phyloP scores from a whole-genome alignment of 1,140 invertebrate genomes.

The Trichogramma pretiosum region DNA sequence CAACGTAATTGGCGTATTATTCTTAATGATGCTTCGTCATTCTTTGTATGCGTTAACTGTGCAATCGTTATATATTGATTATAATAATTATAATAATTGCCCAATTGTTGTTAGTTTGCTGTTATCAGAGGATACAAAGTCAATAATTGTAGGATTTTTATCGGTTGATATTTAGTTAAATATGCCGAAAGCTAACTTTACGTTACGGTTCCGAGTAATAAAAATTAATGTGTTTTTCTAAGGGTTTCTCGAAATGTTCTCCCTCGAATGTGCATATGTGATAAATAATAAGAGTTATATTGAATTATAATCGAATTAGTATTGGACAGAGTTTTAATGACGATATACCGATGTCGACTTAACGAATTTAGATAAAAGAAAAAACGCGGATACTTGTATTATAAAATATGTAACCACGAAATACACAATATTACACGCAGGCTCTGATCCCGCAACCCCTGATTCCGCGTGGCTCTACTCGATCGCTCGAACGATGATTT shows the following conservation, averaged over 20 bases:
- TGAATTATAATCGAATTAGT: constrained; percentile 21
- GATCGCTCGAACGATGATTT: neutral
- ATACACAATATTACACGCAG: constrained; percentile 26
- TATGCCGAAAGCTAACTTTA: no score
- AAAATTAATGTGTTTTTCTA: no score
- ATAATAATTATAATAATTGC: constrained; percentile 12
- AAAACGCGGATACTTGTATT: constrained; percentile 6
- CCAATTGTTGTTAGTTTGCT: constrained; percentile 23
- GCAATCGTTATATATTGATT: no score
- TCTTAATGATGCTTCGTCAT: no score
- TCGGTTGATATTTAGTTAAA: no score
- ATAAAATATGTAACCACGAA: constrained; percentile 10
- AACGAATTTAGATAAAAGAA: constrained; percentile 7
- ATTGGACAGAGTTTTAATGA: constrained; percentile 14
- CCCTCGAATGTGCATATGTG: constrained; percentile 19
- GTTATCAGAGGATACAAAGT: constrained; percentile 33
- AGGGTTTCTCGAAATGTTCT: constrained; percentile 26
- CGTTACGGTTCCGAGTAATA: constrained; percentile 25
- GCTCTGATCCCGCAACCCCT: constrained; percentile 27
- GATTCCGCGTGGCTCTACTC: constrained; percentile 1
- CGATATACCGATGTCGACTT: constrained; percentile 10
- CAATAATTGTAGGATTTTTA: constrained; percentile 25
- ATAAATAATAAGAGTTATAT: constrained; percentile 11
- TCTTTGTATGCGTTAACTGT: no score
- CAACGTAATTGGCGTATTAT: constrained; percentile 22